Evolutionary conservation across 35 echinoderm and acorn worm species (phyloP), one percentile per base, ranked within the genome.

Genomic region (Chiridota heheva): DNA sequence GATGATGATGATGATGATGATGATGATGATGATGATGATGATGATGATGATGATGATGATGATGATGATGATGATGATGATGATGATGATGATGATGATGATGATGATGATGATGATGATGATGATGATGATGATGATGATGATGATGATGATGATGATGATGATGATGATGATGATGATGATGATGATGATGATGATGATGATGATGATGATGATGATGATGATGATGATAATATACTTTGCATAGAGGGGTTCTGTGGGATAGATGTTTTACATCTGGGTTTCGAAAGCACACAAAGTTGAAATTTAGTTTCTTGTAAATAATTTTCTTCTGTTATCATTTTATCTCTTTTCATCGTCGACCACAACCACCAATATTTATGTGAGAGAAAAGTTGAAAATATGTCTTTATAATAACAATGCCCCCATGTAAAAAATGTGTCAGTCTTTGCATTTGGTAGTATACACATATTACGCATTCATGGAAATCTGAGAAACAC

Each of bases 101-200:
- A 70, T 20, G 67, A 70, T 20, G 2, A 1, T 64, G 61, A 33
- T 71, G 12, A 27, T 64, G 27, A 64, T 15, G 0, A 71, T 71
- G 2, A 2, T n/a, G 61, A 1, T 28, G 12, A 17, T 1, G 27
- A 27, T 1, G 2, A 64, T 4, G 27, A 69, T 37, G 33, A 38
- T 36, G 27, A 69, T 36, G 27, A 29, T 7, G 33, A 5, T 4
- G 65, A 26, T 70, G 67, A 42, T 70, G 36, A 70, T 70, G 36
- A 42, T 70, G 35, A 70, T 70, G 36, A 70, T 2, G 36, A 42
- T 70, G 36, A 70, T 42, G 36, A 70, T 1, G 38, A 42, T 0
- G 37, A 70, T 42, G 36, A 70, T 41, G 1, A 42, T 42, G 36
- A 70, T 70, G 67, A 70, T 13, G 67, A 70, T 70, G 38, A 70